A percentile compares a stretch with the other conserved stretches of the same genome.
Evolutionary conservation across 2,888 invertebrate species (phyloP).

Genomic region (Thecophora atra): DNA sequence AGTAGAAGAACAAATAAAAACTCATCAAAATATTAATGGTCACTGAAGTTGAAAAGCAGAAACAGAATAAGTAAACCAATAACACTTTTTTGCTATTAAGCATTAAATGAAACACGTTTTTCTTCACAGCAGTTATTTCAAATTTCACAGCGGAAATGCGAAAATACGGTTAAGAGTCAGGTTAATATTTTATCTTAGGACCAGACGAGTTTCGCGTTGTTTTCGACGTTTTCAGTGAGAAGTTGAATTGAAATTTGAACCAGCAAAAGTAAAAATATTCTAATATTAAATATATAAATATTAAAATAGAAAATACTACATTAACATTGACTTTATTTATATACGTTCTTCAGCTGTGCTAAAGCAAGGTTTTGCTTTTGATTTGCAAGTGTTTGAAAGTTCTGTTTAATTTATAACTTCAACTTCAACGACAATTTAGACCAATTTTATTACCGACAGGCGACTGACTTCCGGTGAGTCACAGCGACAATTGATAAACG

Average conservation of each 20-base stretch:
- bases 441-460: not conserved
- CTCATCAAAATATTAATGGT: slow-evolving; percentile 13
- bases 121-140: not conserved
- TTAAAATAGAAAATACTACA: too few relatives aligned
- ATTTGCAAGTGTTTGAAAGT: too few relatives aligned
- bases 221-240: not conserved
- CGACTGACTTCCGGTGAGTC: slow-evolving; percentile 2
- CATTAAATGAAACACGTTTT: slow-evolving; percentile 21
- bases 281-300: too few relatives aligned
- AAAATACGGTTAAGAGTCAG: slow-evolving; percentile 5
- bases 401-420: too few relatives aligned
- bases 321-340: too few relatives aligned
- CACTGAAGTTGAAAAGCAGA: not conserved
- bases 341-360: too few relatives aligned
- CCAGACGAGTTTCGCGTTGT: not conserved
- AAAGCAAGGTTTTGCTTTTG: too few relatives aligned
- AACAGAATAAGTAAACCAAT: not conserved
- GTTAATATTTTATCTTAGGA: not conserved
- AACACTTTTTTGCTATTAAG: slow-evolving; percentile 4
- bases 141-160: slow-evolving; percentile 20
- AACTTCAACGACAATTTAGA: too few relatives aligned
- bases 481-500: too few relatives aligned
- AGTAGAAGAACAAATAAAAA: not conserved
- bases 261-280: too few relatives aligned
- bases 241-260: too few relatives aligned